Evolutionary conservation across 1,140 invertebrate genomes (phyloP), one percentile per base, ranked within the genome.

Genomic region (Drosophila funebris): DNA sequence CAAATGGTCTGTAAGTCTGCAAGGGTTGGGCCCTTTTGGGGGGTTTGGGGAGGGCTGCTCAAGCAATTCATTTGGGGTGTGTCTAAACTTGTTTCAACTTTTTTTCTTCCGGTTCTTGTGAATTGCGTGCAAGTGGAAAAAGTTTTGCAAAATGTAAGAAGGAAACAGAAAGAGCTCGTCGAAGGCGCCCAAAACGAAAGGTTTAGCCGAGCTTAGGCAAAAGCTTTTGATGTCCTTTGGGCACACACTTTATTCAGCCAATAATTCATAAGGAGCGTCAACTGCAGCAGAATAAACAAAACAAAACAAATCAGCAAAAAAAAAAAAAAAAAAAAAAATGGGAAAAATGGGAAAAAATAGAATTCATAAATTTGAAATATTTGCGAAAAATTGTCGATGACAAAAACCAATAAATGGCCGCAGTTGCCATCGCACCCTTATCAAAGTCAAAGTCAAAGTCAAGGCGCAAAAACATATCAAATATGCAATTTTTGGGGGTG

Each of bases 261-360:
- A 88, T 88, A 88, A 88, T 88, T 88, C 79, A 85, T 87, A 87
- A 80, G 56, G 41, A 74, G 70, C 81, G 57, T 66, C 67, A 70
- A 71, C 64, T 63, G 67, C 72, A 71, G 58, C 52, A 50, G 53
- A 37, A 71, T 71, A 68, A 75, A 71, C 76, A 74, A 69, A 60
- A 50, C 46, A 53, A 29, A 48, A 44, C 31, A 44, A 50, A 76
- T 31, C 16, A 46, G 58, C 16, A 27, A 27, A 20, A 54, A 27
- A 68, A 43, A n/a, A n/a, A n/a, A n/a, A n/a, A n/a, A n/a, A n/a
- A n/a, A 24, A 14, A 4, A 14, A 33, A 53, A n/a, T n/a, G n/a
- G n/a, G n/a, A n/a, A n/a, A n/a, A n/a, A n/a, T n/a, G n/a, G n/a
- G n/a, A n/a, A n/a, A 41, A 16, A 13, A 11, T 16, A 29, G 53